A percentile compares a stretch with the other conserved stretches of the same genome.
Conservation (phyloP, 2,797 vertebrate species). For the Mycteria americana region DNA sequence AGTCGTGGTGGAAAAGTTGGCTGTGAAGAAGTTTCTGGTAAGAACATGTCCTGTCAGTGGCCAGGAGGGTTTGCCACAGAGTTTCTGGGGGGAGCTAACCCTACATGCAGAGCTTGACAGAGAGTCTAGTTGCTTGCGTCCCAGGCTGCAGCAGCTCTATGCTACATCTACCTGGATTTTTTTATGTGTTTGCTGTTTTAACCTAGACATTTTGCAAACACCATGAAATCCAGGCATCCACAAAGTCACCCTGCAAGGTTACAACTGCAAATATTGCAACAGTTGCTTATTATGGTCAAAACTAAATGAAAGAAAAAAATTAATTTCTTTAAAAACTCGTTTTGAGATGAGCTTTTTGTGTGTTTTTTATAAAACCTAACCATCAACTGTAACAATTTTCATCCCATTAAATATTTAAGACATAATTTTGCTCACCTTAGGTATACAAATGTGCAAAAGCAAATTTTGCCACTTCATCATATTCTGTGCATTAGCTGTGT, state of each 20-base stretch:
- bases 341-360: not conserved
- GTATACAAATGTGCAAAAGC: not conserved
- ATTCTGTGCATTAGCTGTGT: not conserved
- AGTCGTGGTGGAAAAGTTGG: not conserved
- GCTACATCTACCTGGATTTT: not conserved
- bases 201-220: not conserved
- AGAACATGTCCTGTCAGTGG: fast-evolving
- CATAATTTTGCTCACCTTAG: not conserved
- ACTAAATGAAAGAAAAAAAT: not conserved
- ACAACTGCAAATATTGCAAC: not conserved
- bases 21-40: not conserved
- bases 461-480: not conserved
- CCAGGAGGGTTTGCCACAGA: not conserved
- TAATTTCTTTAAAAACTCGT: not conserved
- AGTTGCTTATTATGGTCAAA: not conserved
- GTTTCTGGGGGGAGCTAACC: not conserved
- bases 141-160: not conserved
- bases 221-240: not conserved
- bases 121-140: not conserved
- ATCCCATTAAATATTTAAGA: not conserved
- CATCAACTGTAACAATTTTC: not conserved
- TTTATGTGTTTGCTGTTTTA: not conserved
- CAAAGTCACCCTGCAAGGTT: not conserved
- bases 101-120: not conserved
- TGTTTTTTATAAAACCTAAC: not conserved